phyloP scores from a whole-genome alignment of 2,888 invertebrate species.

The Brachypterus glaber region DNA sequence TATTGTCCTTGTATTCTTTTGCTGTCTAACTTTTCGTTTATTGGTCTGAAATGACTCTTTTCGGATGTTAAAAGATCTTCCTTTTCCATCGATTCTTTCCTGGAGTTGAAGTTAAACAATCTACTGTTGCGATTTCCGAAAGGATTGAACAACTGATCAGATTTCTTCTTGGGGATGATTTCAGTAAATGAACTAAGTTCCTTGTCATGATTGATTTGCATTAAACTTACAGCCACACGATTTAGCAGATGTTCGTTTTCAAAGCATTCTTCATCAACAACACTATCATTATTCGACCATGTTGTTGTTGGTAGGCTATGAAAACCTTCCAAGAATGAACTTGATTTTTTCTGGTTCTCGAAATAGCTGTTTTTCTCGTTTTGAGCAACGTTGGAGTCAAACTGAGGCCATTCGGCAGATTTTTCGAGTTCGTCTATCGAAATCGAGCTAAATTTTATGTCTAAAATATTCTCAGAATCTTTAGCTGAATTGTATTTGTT shows the following conservation, averaged over 20 bases:
- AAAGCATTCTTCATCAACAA: conserved; percentile 7
- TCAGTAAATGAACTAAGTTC: conserved; percentile 54
- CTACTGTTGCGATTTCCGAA: conserved; percentile 9
- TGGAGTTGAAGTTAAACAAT: background rate
- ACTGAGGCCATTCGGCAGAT: conserved; percentile 10
- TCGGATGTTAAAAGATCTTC: conserved; percentile 66
- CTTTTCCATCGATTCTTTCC: conserved; percentile 35
- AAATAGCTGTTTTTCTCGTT: conserved; percentile 18
- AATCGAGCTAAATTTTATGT: conserved; percentile 27
- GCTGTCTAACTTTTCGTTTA: conserved; percentile 40
- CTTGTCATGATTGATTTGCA: conserved; percentile 53
- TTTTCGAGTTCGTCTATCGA: too few relatives aligned
- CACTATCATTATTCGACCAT: conserved; percentile 10
- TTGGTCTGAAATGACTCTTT: conserved; percentile 64
- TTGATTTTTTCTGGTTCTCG: conserved; percentile 10
- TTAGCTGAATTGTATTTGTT: conserved; percentile 24
- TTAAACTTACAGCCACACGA: conserved; percentile 33
- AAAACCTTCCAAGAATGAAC: conserved; percentile 13
- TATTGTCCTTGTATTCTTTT: conserved; percentile 39
- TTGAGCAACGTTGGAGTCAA: conserved; percentile 7
- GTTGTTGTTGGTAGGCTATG: conserved; percentile 12
- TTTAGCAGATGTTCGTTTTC: conserved; percentile 11
- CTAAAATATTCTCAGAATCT: conserved; percentile 23
- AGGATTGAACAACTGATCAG: conserved; percentile 11
- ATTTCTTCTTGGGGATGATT: conserved; percentile 40